Conservation (phyloP, 1,140 invertebrate genomes). For the Leptonema lineaticorne region DNA sequence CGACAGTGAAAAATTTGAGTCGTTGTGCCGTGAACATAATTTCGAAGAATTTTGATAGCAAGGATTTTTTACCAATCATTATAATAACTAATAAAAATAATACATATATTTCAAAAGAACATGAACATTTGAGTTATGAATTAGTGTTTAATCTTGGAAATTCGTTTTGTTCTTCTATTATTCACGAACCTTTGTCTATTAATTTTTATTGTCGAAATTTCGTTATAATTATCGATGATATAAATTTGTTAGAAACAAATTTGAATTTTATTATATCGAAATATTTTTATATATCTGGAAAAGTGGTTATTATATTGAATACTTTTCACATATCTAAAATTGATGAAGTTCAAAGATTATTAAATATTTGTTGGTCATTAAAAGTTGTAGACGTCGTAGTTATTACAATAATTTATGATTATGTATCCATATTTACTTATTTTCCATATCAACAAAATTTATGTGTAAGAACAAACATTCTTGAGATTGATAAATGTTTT, state of each 20-base stretch:
- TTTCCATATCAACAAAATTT: slow-evolving; percentile 24
- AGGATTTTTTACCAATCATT: no score
- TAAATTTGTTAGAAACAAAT: slow-evolving; percentile 12
- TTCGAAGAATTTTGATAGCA: no score
- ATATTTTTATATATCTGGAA: slow-evolving; percentile 25
- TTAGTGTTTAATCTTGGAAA: slow-evolving; percentile 5
- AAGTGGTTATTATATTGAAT: slow-evolving; percentile 31
- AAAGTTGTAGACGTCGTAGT: slow-evolving; percentile 32
- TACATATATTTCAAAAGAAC: no score
- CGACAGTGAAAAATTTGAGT: no score
- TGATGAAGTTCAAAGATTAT: slow-evolving; percentile 24
- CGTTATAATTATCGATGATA: slow-evolving; percentile 29
- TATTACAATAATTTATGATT: neutral
- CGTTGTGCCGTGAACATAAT: no score
- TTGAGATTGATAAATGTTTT: slow-evolving; percentile 32
- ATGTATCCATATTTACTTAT: slow-evolving; percentile 25
- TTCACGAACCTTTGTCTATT: neutral
- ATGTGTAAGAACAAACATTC: slow-evolving; percentile 19
- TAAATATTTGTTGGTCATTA: slow-evolving; percentile 27
- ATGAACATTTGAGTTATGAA: neutral
- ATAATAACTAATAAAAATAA: no score
- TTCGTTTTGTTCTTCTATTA: neutral
- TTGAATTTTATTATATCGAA: slow-evolving; percentile 24
- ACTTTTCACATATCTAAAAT: neutral
- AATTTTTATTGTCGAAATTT: slow-evolving; percentile 21